Evolutionary conservation across 2,888 invertebrate species (phyloP), one percentile per base, ranked within the genome.

Genomic region (Scotopteryx bipunctaria): DNA sequence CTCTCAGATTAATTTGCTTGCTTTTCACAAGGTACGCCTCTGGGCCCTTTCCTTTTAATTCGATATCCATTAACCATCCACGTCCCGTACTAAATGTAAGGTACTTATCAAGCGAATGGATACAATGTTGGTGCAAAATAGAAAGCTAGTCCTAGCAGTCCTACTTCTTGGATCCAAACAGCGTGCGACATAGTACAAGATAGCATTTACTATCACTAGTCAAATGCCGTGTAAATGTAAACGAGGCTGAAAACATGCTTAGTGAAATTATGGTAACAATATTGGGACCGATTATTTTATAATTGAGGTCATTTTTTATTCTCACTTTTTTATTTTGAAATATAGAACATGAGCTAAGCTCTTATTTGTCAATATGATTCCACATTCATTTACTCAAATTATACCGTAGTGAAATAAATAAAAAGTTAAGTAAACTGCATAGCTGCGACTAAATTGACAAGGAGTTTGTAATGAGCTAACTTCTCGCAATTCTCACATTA

Each of bases 141-240:
- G 71, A 73, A 72, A 73, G 71, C 64, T 49, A 61, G 59, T 45
- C 66, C 62, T 23, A 32, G 6, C 46, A 61, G 64, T 54, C 66
- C 66, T 58, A 67, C 61, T 71, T 67, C 60, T 63, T 52, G 59
- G 55, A 62, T 57, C 43, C 50, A 60, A 63, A 59, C 55, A 62
- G 53, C 55, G 59, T 59, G 51, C 54, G 63, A 61, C 61, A 55
- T 48, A 43, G 55, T 57, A 68, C 59, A 65, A 47, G 64, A 67
- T 65, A 67, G 59, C 58, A 55, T 47, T 60, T 56, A 59, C 63
- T 60, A 63, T 65, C 64, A 64, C 66, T 61, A 67, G 64, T 67
- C 65, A 60, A 64, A 56, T 61, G 59, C 45, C 62, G 57, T 58
- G 62, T 59, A 57, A 64, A 63, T 58, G 60, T 57, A 61, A 61